A percentile compares a stretch with the other conserved stretches of the same genome.
These are phyloP conservation scores for Gymnocypris eckloni DNA, from an alignment of 2,797 vertebrate species.

Conservation along the genomic window DNA sequence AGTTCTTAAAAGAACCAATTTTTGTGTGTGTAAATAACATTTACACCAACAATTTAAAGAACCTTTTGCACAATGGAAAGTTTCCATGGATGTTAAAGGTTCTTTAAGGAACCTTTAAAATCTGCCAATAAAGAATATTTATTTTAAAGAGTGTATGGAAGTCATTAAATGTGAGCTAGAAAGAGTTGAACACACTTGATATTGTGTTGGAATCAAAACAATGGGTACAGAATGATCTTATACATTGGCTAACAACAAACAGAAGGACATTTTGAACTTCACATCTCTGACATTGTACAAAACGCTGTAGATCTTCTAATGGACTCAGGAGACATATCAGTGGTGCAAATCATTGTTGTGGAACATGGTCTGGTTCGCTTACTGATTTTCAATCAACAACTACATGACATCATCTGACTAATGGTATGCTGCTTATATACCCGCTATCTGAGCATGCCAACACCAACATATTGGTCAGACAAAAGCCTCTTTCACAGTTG, in stretches of 20 bases:
- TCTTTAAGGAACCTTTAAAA: not conserved
- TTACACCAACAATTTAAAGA: not conserved
- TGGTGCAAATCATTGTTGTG: not conserved
- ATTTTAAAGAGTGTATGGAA: slow-evolving; percentile 2
- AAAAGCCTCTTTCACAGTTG: slow-evolving; percentile 8
- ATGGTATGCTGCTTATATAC: not conserved
- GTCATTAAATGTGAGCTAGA: not conserved
- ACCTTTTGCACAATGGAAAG: not conserved
- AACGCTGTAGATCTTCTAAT: not conserved
- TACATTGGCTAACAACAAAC: not conserved
- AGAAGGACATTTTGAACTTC: not conserved
- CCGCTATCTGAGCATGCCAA: not conserved
- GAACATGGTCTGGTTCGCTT: not conserved
- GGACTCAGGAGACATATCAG: not conserved
- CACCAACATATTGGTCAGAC: not conserved
- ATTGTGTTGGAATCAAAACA: not conserved
- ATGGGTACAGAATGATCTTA: not conserved
- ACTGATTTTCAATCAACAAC: not conserved
- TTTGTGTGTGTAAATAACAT: not conserved
- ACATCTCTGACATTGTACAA: not conserved
- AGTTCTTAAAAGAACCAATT: not conserved
- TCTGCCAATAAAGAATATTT: not conserved
- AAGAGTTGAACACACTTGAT: not conserved
- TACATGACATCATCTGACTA: slow-evolving; percentile 20
- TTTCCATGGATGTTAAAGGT: not conserved